phyloP scores from a whole-genome alignment of 2,113 vertebrate genomes.

The Xiphophorus hellerii region DNA sequence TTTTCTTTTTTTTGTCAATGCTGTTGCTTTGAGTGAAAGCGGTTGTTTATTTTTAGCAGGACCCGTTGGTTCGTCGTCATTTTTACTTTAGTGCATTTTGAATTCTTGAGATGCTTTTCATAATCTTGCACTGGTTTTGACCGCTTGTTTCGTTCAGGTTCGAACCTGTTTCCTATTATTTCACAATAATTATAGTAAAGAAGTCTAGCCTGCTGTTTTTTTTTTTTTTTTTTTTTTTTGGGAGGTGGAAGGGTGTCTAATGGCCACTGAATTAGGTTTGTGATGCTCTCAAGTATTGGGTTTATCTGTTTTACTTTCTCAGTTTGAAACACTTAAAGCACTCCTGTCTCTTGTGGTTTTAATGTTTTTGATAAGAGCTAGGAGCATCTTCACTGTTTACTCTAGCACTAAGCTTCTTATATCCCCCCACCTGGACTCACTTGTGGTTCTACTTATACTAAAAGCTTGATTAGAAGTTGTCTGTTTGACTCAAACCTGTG shows the following conservation, averaged over 20 bases:
- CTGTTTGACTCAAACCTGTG: background rate
- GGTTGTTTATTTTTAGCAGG: too few relatives aligned
- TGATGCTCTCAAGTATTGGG: background rate
- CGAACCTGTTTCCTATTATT: background rate
- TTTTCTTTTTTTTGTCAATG: background rate
- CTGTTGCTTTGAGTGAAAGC: background rate
- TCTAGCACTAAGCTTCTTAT: background rate
- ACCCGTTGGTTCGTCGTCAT: too few relatives aligned
- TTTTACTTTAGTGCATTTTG: too few relatives aligned
- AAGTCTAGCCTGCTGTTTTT: too few relatives aligned
- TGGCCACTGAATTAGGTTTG: background rate
- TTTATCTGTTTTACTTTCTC: background rate
- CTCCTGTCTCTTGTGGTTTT: background rate
- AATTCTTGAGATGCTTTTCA: background rate
- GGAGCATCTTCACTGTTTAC: background rate
- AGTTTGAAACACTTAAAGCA: background rate
- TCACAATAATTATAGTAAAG: too few relatives aligned
- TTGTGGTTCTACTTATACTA: background rate
- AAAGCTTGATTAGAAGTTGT: slow-evolving; percentile 7
- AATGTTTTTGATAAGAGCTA: background rate
- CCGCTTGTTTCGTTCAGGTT: background rate
- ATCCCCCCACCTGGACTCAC: background rate
- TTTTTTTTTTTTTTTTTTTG: background rate
- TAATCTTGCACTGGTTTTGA: background rate
- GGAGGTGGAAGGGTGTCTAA: background rate